Evolutionary conservation across 1,140 invertebrate species (phyloP), one percentile per base, ranked within the genome.

Genomic region (Zaprionus gabonicus): DNA sequence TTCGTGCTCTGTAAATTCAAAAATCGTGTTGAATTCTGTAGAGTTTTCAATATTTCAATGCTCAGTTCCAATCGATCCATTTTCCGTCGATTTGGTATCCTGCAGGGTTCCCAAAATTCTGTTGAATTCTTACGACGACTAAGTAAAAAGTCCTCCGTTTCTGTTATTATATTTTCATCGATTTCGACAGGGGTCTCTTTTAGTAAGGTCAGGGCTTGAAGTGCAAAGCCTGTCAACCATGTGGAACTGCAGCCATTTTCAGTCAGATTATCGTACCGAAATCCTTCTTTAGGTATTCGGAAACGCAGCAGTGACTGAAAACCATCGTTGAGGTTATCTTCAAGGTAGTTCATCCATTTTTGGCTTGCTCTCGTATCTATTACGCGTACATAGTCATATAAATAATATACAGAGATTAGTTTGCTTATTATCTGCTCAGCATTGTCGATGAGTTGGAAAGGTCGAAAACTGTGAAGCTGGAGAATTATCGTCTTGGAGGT

Each of bases 361-460:
- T 10, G 2, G 10, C 13, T 67, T 27, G 51, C 13, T 9, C 17
- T 6, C 1, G 9, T 20, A n/a, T 15, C 27, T 13, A 41, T 1
- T 2, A 17, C 0, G 27, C 10, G 7, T 38, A 68, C 5, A 41
- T 63, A 71, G 4, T 71, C n/a, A 51, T 49, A 68, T 0, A 81
- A 41, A 38, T 34, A 23, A 34, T 64, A 75, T 0, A 51, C 41
- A 1, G 46, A 41, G 3, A 80, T 25, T 17, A 80, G 3, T 46
- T 75, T 80, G 15, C 65, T 75, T 10, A 80, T 74, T 38, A 70
- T 7, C n/a, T 71, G 60, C 27, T 80, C 76, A 12, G 27, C 57
- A 27, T 71, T 78, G 12, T 80, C 69, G 0, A 49, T 23, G 2
- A 12, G n/a, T 10, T 31, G 0, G n/a, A 76, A 28, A 2, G 1